phyloP scores from a whole-genome alignment of 2,797 vertebrate species.

The Lacerta bilineata region DNA sequence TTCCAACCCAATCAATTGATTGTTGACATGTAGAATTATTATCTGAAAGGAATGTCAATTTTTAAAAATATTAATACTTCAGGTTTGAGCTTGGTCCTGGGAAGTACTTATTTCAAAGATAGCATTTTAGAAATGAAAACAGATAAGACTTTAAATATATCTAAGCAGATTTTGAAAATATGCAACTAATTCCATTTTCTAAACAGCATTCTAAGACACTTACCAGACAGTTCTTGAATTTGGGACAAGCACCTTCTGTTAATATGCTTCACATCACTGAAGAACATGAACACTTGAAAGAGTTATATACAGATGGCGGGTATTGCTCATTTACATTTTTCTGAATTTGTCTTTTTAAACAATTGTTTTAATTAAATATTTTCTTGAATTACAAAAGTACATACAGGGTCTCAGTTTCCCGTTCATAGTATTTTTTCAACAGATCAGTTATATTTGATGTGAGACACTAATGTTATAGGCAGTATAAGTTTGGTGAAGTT shows the following conservation, averaged over 20 bases:
- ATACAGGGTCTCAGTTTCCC: too few species aligned
- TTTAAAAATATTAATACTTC: background rate
- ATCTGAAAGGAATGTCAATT: background rate
- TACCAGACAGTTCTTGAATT: constrained; percentile 37
- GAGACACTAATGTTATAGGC: too few species aligned
- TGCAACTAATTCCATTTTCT: constrained; percentile 25
- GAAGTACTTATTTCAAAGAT: background rate
- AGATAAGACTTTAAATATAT: constrained; percentile 26
- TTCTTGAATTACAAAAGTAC: too few species aligned
- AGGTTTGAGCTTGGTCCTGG: background rate
- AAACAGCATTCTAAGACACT: constrained; percentile 53
- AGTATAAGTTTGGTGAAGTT: too few species aligned
- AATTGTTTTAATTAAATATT: too few species aligned
- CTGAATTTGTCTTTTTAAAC: background rate
- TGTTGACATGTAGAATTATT: background rate
- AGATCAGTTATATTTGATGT: too few species aligned
- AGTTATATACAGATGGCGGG: constrained; percentile 15
- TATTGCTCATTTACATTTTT: constrained; percentile 53
- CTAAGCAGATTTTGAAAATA: constrained; percentile 24
- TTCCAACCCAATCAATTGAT: background rate
- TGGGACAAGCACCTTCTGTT: constrained; percentile 47
- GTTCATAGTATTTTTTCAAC: too few species aligned
- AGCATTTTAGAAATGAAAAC: background rate
- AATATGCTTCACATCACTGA: background rate
- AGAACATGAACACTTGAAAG: background rate